A percentile compares a stretch with the other conserved stretches of the same genome.
phyloP scores from a whole-genome alignment of 1,140 invertebrate genomes.

The Ganaspis sp. region DNA sequence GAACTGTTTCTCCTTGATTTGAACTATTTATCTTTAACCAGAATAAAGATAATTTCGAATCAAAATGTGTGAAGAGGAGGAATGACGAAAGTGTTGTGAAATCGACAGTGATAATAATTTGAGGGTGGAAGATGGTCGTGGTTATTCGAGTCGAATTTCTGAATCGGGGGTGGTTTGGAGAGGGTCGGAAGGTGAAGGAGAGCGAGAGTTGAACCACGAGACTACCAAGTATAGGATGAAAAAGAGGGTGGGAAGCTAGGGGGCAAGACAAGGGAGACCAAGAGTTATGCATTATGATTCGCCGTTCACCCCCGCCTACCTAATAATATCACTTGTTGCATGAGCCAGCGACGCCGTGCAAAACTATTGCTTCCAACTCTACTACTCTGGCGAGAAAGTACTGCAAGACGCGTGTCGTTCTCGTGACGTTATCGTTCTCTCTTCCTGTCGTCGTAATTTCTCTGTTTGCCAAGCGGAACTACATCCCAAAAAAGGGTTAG shows the following conservation, averaged over 20 bases:
- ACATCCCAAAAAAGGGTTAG: background rate
- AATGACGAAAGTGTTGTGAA: background rate
- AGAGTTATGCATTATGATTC: constrained; percentile 74
- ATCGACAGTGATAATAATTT: constrained; percentile 35
- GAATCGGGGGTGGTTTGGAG: constrained; percentile 35
- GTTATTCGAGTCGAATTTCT: constrained; percentile 9
- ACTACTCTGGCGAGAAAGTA: background rate
- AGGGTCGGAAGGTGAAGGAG: constrained; percentile 55
- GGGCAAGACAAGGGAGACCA: constrained; percentile 68
- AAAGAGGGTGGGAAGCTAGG: constrained; percentile 32
- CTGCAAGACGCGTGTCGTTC: background rate
- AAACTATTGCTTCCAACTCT: constrained; percentile 61
- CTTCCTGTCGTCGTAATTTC: background rate
- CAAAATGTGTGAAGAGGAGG: background rate
- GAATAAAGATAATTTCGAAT: too few relatives aligned
- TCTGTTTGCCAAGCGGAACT: background rate
- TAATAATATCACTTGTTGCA: constrained; percentile 74
- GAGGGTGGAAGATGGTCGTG: background rate
- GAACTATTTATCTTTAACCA: too few relatives aligned
- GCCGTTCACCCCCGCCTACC: constrained; percentile 63
- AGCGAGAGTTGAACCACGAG: constrained; percentile 34
- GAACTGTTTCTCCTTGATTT: too few relatives aligned
- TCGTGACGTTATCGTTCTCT: background rate
- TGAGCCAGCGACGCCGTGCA: constrained; percentile 48
- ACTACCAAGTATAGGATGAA: constrained; percentile 39